Percentiles rank a stretch among this genome's conserved stretches.
Evolutionary conservation across 2,888 invertebrate species (phyloP).

Genomic region (Callimorpha dominula): DNA sequence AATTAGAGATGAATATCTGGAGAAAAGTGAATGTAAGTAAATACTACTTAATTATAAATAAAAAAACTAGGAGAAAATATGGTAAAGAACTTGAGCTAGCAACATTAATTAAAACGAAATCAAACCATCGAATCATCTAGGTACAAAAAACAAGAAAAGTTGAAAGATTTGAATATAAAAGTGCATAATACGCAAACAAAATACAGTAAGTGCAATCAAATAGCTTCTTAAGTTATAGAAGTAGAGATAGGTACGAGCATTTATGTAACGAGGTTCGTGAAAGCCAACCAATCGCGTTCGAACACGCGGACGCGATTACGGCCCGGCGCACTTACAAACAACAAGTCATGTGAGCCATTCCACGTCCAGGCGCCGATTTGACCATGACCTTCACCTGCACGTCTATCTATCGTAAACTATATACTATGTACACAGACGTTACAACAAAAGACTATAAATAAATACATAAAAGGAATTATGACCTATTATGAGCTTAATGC

Average conservation of each 20-base stretch:
- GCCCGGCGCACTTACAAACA: slow-evolving; percentile 57
- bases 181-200: background rate
- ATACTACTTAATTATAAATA: too few relatives aligned
- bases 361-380: slow-evolving; percentile 67
- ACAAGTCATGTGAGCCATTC: slow-evolving; percentile 75
- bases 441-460: slow-evolving; percentile 59
- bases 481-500: slow-evolving; percentile 19
- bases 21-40: too few relatives aligned
- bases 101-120: background rate
- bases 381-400: slow-evolving; percentile 78
- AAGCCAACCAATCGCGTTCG: slow-evolving; percentile 69
- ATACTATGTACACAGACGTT: slow-evolving; percentile 55
- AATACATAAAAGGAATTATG: slow-evolving; percentile 40
- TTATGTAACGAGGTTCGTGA: slow-evolving; percentile 59
- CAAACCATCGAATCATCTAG: too few relatives aligned
- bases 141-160: too few relatives aligned
- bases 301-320: slow-evolving; percentile 58
- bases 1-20: background rate
- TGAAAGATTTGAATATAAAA: too few relatives aligned
- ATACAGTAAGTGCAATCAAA: background rate
- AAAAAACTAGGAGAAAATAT: background rate
- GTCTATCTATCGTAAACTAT: slow-evolving; percentile 62
- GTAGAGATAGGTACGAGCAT: slow-evolving; percentile 36
- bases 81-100: background rate
- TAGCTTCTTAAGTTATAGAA: slow-evolving; percentile 14